phyloP scores from a whole-genome alignment of 2,888 invertebrate species.

The Megalurothrips usitatus region DNA sequence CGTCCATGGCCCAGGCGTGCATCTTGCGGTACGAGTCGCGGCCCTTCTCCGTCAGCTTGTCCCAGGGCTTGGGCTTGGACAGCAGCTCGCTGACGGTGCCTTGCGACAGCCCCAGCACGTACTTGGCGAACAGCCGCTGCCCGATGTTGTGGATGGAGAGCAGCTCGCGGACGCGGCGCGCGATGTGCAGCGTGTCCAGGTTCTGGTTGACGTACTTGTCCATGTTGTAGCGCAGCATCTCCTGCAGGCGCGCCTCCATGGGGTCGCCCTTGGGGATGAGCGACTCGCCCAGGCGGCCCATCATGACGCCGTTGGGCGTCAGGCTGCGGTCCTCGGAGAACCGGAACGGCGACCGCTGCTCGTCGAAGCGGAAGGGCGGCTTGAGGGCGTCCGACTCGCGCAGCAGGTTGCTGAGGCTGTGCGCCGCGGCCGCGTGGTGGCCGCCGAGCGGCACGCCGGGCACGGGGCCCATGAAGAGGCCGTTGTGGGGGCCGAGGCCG shows the following conservation, averaged over 20 bases:
- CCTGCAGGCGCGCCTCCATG: conserved; percentile 88
- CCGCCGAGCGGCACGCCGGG: conserved; percentile 39
- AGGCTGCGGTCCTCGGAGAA: conserved; percentile 71
- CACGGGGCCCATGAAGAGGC: conserved; percentile 45
- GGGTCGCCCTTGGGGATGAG: conserved; percentile 89
- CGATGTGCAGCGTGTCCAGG: conserved; percentile 91
- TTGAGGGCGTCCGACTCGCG: conserved; percentile 49
- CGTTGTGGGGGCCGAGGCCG: conserved; percentile 74
- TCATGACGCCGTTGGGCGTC: conserved; percentile 60
- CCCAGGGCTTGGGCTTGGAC: conserved; percentile 99
- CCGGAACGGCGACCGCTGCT: conserved; percentile 71
- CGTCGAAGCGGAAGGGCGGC: conserved; percentile 74
- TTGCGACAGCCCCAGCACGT: conserved; percentile 92
- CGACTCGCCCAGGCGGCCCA: conserved; percentile 80
- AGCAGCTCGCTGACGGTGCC: conserved; percentile 97
- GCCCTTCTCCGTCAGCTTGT: conserved; percentile 98
- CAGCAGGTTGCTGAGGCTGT: conserved; percentile 36
- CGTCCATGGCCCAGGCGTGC: conserved; percentile 99
- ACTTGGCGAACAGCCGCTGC: conserved; percentile 96
- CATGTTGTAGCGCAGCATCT: conserved; percentile 92
- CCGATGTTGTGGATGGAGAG: conserved; percentile 97
- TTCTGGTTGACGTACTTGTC: conserved; percentile 92
- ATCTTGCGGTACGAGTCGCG: conserved; percentile 98
- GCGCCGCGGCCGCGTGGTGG: conserved; percentile 32
- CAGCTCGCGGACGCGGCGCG: conserved; percentile 86